These are phyloP conservation scores for Hemicentrotus pulcherrimus DNA, from an alignment of 35 echinoderm and acorn worm genomes.

Conservation along the genomic window DNA sequence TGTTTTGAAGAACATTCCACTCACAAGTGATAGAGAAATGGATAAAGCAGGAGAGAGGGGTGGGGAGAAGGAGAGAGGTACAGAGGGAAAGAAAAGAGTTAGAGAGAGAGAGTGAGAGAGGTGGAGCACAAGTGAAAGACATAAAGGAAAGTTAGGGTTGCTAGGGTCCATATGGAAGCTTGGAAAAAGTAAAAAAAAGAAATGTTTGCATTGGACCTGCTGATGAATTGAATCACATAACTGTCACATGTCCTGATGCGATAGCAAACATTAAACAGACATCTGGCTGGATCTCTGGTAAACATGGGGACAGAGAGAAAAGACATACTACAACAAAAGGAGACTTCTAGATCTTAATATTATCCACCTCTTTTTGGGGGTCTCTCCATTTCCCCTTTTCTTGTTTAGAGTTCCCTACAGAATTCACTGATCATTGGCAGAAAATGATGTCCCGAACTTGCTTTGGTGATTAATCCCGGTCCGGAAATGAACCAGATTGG, in stretches of 20 bases:
- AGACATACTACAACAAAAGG: background rate
- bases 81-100: no score
- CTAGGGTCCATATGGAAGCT: background rate
- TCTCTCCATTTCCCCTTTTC: background rate
- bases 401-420: background rate
- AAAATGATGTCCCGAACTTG: background rate
- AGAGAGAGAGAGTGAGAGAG: no score
- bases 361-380: background rate
- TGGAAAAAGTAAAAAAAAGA: background rate
- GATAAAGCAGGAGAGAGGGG: no score
- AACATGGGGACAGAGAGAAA: background rate
- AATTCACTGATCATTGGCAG: background rate
- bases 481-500: background rate
- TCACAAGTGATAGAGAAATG: background rate
- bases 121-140: background rate
- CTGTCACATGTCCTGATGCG: background rate
- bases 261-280: slow-evolving; percentile 13
- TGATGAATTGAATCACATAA: slow-evolving; percentile 13
- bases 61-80: no score
- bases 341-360: background rate
- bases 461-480: background rate
- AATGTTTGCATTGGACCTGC: background rate
- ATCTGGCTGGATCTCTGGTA: background rate
- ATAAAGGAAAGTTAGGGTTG: background rate
- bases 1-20: no score